A percentile compares a stretch with the other conserved stretches of the same genome.
Evolutionary conservation across 2,797 vertebrate species (phyloP).

Genomic region (Thamnophis elegans): DNA sequence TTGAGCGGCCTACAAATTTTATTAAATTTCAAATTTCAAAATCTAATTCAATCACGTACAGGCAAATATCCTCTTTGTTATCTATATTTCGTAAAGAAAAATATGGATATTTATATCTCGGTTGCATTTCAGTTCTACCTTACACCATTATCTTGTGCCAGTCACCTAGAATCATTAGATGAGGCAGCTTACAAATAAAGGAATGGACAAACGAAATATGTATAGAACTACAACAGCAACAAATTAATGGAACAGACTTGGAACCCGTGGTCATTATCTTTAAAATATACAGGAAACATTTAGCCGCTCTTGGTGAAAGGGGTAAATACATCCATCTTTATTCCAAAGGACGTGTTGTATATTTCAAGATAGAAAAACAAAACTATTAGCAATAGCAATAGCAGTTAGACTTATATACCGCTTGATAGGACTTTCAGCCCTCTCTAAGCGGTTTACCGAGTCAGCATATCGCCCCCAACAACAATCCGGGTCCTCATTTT

Average conservation of each 20-base stretch:
- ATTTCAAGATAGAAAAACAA: not conserved
- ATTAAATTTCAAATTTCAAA: too few species aligned
- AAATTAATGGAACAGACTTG: not conserved
- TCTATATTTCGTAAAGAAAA: slow-evolving; percentile 50
- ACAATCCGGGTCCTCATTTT: too few species aligned
- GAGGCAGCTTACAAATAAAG: not conserved
- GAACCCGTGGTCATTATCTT: not conserved
- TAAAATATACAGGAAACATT: not conserved
- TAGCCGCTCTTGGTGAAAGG: not conserved
- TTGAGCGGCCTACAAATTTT: too few species aligned
- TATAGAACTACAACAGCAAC: not conserved
- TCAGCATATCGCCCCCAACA: too few species aligned
- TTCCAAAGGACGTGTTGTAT: not conserved
- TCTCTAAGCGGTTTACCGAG: too few species aligned
- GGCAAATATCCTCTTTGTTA: slow-evolving; percentile 34
- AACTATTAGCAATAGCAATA: too few species aligned
- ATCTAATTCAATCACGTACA: not conserved
- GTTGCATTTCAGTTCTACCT: slow-evolving; percentile 36
- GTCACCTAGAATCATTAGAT: not conserved
- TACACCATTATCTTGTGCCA: slow-evolving; percentile 35
- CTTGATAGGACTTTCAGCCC: too few species aligned
- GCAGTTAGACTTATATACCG: too few species aligned
- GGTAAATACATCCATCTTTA: not conserved
- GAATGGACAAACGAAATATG: not conserved
- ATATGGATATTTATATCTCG: slow-evolving; percentile 10